Evolutionary conservation across 2,113 vertebrate species (phyloP), one percentile per base, ranked within the genome.

Genomic region (Saguinus midas): DNA sequence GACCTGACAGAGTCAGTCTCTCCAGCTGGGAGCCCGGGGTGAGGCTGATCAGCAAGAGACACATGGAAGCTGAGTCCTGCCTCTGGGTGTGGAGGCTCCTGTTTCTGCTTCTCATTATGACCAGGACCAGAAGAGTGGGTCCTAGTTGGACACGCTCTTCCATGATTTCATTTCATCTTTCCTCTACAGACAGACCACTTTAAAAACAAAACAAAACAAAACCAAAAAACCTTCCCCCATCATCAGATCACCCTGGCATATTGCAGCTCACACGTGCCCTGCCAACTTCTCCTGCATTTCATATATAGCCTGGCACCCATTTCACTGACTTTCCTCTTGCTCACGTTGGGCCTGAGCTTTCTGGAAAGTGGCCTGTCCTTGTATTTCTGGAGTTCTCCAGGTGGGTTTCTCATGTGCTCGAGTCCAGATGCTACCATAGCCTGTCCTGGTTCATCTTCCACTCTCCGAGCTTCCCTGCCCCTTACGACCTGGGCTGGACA

Each of bases 1-100:
- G 93, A 98, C 97, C 97, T 97, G 97, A 57, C 80, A 20, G 92
- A 98, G 97, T 96, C 95, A 98, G 98, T 98, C 97, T 97, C 94
- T 98, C 95, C 98, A 98, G 95, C 98, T 98, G 96, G 97, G 96
- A 96, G 8, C 18, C 87, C n/a, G 94, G 96, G 96, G 37, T 90
- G 97, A 97, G 95, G 88, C 95, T 85, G 91, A 43, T 29, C 82
- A 4, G 29, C 43, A 73, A 52, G 40, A 61, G 76, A 89, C 48
- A 90, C 82, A 91, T 90, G 96, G 79, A 90, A 93, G 95, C 82
- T 90, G 96, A 95, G 37, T 86, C 20, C 5, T 37, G 32, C 83
- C 78, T 91, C 83, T 10, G 0, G 2, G 79, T 96, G 95, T 96
- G 79, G 96, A 68, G 75, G 94, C 96, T 98, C 89, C 23, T 58